These are phyloP conservation scores for Riptortus pedestris DNA, from an alignment of 1,140 invertebrate genomes.

Conservation along the genomic window DNA sequence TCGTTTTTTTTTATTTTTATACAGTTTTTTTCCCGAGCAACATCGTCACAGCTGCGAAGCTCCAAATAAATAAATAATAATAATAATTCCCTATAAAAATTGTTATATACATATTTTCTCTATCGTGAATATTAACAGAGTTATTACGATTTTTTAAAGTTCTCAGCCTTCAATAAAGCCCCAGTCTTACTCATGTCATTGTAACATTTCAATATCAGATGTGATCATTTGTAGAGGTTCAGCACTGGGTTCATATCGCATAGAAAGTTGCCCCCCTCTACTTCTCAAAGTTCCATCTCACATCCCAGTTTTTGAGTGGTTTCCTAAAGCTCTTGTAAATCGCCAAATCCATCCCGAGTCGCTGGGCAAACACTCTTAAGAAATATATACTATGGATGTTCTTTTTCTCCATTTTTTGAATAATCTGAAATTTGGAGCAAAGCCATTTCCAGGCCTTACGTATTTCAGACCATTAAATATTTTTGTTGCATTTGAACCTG, in stretches of 20 bases:
- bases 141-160: too few relatives aligned
- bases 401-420: conserved; percentile 46
- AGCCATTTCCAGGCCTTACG: conserved; percentile 48
- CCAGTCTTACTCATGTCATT: not conserved
- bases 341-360: conserved; percentile 36
- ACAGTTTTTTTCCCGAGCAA: too few relatives aligned
- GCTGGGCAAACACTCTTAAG: conserved; percentile 40
- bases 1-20: too few relatives aligned
- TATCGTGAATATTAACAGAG: too few relatives aligned
- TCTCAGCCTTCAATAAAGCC: too few relatives aligned
- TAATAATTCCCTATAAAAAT: too few relatives aligned
- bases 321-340: conserved; percentile 37
- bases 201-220: conserved; percentile 31
- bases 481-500: conserved; percentile 41
- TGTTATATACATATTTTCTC: too few relatives aligned
- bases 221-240: conserved; percentile 31
- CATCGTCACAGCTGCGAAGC: too few relatives aligned
- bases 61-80: too few relatives aligned
- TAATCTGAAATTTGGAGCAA: conserved; percentile 43
- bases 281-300: conserved; percentile 53
- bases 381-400: conserved; percentile 46
- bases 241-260: conserved; percentile 39
- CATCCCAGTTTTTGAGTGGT: conserved; percentile 39
- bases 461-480: conserved; percentile 45
- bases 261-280: conserved; percentile 41